These are phyloP conservation scores for Clarias fuscus DNA, from an alignment of 2,797 vertebrate genomes.

Conservation along the genomic window DNA sequence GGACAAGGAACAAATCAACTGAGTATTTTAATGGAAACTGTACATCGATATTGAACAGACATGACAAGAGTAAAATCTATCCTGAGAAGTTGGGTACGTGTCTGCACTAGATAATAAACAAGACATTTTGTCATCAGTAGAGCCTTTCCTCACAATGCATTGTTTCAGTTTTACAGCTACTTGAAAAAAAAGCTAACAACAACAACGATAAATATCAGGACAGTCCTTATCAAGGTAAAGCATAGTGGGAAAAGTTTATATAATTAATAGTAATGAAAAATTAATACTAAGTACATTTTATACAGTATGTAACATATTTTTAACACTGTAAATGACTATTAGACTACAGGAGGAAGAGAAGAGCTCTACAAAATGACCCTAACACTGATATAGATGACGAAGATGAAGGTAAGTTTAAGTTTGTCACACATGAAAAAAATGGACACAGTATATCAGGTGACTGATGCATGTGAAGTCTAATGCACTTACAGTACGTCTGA, in stretches of 20 bases:
- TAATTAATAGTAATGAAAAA: not conserved
- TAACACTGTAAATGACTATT: not conserved
- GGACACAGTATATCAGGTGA: not conserved
- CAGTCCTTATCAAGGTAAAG: constrained; percentile 25
- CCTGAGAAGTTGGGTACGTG: constrained; percentile 56
- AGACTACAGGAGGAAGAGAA: constrained; percentile 39
- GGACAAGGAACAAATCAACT: not conserved
- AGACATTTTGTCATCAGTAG: not conserved
- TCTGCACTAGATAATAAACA: not conserved
- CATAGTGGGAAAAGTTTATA: not conserved
- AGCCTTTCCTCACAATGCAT: not conserved
- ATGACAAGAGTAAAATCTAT: not conserved
- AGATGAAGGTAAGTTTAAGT: constrained; percentile 42
- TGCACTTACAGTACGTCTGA: not conserved
- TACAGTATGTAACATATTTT: not conserved
- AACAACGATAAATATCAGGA: not conserved
- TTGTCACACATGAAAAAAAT: not conserved
- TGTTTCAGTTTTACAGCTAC: constrained; percentile 34
- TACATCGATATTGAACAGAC: not conserved
- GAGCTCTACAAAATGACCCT: not conserved
- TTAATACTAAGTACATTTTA: not conserved
- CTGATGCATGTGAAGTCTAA: not conserved
- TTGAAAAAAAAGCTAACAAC: constrained; percentile 24
- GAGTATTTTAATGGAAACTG: constrained; percentile 62
- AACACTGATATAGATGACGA: constrained; percentile 11